Base-by-base conservation (phyloP, 2,888 invertebrate genomes). In the Temnothorax unifasciatus region DNA sequence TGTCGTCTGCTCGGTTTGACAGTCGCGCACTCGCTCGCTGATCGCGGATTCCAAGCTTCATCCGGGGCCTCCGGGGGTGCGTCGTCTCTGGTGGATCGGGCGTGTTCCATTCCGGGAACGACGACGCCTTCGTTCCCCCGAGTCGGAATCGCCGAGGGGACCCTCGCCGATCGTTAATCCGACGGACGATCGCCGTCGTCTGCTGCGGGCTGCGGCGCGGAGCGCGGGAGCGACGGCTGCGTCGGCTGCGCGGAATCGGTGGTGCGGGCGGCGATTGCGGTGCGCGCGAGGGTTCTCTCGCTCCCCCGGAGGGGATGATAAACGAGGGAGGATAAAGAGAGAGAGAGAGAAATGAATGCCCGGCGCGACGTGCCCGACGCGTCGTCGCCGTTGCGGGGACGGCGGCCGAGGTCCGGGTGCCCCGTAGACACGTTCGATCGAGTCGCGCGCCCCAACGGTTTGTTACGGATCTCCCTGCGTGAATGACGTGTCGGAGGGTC, bases 381-480 rank as follows among this genome's bases (percentile, higher is more conserved):
- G 57, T 71, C 71, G 44, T 13, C 34, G 54, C 21, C 15, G 34
- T 25, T 34, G 44, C 57, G 63, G 59, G 84, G 79, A 93, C 93
- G 93, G 93, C 93, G 90, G 93, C 93, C 47, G 92, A 93, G 82
- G 93, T 93, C 50, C 92, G 92, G 91, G 92, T 92, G 66, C 44
- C 25, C 59, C 63, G 41, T 54, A 54, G 34, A 61, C 69, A 54
- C n/a, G 64, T 54, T 85, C 82, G 76, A 87, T 84, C 82, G 52
- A 76, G 82, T 77, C 61, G 64, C 29, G 38, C 41, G 5, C n/a
- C 13, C n/a, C 21, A 18, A 59, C 79, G 66, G 59, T 83, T 85
- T 84, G 75, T 89, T 86, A 85, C 86, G 85, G 83, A 82, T 88
- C 84, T 86, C 71, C 41, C 64, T 73, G 81, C 75, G 85, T 68